Evolutionary conservation across 1,140 invertebrate genomes (phyloP), one percentile per base, ranked within the genome.

Genomic region (Caenorhabditis tropicalis): DNA sequence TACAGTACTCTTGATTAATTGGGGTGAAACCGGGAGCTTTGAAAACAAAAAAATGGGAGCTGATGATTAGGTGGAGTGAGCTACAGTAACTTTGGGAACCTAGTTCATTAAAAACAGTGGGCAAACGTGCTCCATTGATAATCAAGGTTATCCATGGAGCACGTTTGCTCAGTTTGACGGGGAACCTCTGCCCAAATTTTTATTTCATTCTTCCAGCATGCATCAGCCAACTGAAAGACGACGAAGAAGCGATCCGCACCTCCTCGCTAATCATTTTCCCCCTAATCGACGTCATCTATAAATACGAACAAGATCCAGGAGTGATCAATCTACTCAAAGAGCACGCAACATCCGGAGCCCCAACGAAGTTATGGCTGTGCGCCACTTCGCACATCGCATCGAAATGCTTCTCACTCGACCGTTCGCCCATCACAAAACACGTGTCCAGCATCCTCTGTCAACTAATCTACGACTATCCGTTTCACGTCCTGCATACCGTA

Each of bases 241-340:
- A 74, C 7, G 19, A 74, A 21, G 65, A 74, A 43, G 65, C 36
- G 3, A 39, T 74, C 7, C 65, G 65, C 5, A 16, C 36, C 36
- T 43, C 65, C 1, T 74, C 65, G 5, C 65, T 74, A n/a, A 74
- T 82, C 27, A 16, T 82, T 2, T 82, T 82, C 21, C 82, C 82
- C 15, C 27, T 82, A 9, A 82, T 82, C 15, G 82, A 82, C 33
- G 36, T 82, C 5, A 70, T 82, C 60, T 82, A 65, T 29, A 58
- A 60, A 31, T 82, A 82, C 58, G 82, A 82, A 46, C 9, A 19
- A 12, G 60, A 70, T n/a, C 16, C 3, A 7, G 82, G 43, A n/a
- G 58, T 82, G 10, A 24, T 51, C 16, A 24, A 6, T 6, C 16
- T 70, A 1, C 24, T 82, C 19, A 39, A 48, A 27, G 82, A 58